These are phyloP conservation scores for Saccopteryx bilineata DNA, from an alignment of 2,113 vertebrate species.

Conservation along the genomic window DNA sequence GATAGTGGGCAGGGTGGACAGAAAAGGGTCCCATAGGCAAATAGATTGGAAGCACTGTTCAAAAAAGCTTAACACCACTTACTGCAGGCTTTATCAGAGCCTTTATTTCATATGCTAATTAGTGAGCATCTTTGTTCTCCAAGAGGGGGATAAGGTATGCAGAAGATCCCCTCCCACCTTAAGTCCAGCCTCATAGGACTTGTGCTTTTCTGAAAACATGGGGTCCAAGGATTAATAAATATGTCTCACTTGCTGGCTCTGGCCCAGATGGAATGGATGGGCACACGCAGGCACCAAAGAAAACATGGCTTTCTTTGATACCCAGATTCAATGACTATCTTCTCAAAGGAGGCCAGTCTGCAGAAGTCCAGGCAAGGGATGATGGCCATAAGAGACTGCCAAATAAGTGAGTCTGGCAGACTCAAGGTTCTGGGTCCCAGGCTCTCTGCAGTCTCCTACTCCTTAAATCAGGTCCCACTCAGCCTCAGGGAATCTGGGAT, in stretches of 20 bases:
- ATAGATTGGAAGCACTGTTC: not conserved
- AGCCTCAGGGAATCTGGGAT: not conserved
- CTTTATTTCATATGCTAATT: not conserved
- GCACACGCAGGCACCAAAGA: not conserved
- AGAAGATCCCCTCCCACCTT: not conserved
- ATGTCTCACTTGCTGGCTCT: conserved; percentile 33
- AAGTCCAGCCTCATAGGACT: not conserved
- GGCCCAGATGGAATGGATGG: not conserved
- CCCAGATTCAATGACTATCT: not conserved
- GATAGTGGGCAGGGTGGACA: not conserved
- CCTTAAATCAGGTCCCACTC: not conserved
- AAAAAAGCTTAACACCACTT: not conserved
- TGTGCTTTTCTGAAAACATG: not conserved
- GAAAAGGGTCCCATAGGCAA: not conserved
- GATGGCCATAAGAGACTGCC: not conserved
- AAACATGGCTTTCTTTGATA: conserved; percentile 41
- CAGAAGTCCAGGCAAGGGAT: not conserved
- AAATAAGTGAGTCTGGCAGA: not conserved
- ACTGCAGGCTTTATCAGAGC: not conserved
- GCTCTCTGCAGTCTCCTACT: not conserved
- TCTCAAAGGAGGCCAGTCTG: not conserved
- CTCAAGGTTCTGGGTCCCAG: not conserved
- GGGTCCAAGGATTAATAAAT: not conserved
- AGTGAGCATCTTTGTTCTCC: conserved; percentile 32
- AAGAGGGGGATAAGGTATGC: not conserved